Evolutionary conservation across 1,140 invertebrate species (phyloP).

Genomic region (Gyrodactylus salaris): DNA sequence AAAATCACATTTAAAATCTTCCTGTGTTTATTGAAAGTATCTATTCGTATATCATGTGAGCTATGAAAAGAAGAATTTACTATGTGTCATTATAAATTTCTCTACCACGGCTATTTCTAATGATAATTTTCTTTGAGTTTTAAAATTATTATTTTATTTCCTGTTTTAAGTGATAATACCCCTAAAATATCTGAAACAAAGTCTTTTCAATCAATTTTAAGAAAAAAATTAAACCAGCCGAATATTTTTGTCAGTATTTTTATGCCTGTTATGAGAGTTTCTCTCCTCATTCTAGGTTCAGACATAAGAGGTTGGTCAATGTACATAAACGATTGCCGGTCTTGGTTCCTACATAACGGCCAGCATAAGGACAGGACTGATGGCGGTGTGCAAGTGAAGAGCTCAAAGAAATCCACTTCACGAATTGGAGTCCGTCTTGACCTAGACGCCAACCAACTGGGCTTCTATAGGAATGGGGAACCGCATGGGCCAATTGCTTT

Average conservation of each 20-base stretch:
- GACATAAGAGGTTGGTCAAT: slow-evolving; percentile 90
- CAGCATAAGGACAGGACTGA: slow-evolving; percentile 53
- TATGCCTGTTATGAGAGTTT: background rate
- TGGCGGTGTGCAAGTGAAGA: slow-evolving; percentile 42
- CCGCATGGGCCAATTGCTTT: slow-evolving; percentile 28
- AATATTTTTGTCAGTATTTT: too few relatives aligned
- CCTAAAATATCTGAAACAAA: too few relatives aligned
- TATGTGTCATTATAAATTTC: too few relatives aligned
- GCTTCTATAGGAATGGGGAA: slow-evolving; percentile 71
- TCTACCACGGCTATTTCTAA: too few relatives aligned
- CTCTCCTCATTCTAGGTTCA: slow-evolving; percentile 32
- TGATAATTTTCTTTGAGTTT: too few relatives aligned
- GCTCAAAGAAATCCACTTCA: slow-evolving; percentile 31
- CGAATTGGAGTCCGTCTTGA: slow-evolving; percentile 54
- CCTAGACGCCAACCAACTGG: slow-evolving; percentile 47
- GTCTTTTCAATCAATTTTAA: too few relatives aligned
- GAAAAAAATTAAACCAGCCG: too few relatives aligned
- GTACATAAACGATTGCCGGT: slow-evolving; percentile 75
- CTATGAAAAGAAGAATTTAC: too few relatives aligned
- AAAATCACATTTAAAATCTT: background rate
- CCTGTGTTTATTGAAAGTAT: background rate
- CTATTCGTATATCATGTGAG: too few relatives aligned
- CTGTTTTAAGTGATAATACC: too few relatives aligned
- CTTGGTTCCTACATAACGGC: slow-evolving; percentile 65
- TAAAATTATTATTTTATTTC: too few relatives aligned